These are phyloP conservation scores for Sepiola atlantica DNA, from an alignment of 2,888 invertebrate genomes.

Conservation along the genomic window DNA sequence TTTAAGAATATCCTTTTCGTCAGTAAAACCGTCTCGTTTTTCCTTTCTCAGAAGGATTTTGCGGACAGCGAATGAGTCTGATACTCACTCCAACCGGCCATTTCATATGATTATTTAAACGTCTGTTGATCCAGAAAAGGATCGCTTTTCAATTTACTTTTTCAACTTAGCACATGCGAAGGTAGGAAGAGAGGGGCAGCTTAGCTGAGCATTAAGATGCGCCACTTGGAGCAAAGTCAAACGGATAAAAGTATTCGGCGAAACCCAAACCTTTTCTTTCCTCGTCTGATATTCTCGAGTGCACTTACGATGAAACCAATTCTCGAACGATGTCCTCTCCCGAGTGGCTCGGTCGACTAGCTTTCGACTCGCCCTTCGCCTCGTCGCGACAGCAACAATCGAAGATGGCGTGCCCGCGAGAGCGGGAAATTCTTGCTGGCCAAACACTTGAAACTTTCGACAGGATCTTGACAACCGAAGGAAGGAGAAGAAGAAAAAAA, in stretches of 20 bases:
- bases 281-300: neutral
- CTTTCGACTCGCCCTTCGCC: neutral
- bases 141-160: neutral
- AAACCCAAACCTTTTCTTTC: constrained; percentile 8
- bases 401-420: neutral
- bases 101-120: neutral
- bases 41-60: neutral
- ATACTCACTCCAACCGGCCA: neutral
- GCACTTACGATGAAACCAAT: neutral
- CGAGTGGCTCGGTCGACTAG: no score
- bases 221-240: neutral
- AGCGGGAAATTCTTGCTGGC: neutral
- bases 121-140: neutral
- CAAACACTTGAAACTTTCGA: neutral
- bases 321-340: neutral
- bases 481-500: no score
- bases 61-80: neutral
- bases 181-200: neutral
- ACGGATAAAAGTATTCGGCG: neutral
- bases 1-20: no score
- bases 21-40: neutral
- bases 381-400: neutral
- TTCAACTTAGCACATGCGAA: neutral
- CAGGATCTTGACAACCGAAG: neutral
- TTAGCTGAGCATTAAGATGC: neutral